A percentile compares a stretch with the other conserved stretches of the same genome.
phyloP scores from a whole-genome alignment of 2,113 vertebrate genomes.

The Syngnathus scovelli region DNA sequence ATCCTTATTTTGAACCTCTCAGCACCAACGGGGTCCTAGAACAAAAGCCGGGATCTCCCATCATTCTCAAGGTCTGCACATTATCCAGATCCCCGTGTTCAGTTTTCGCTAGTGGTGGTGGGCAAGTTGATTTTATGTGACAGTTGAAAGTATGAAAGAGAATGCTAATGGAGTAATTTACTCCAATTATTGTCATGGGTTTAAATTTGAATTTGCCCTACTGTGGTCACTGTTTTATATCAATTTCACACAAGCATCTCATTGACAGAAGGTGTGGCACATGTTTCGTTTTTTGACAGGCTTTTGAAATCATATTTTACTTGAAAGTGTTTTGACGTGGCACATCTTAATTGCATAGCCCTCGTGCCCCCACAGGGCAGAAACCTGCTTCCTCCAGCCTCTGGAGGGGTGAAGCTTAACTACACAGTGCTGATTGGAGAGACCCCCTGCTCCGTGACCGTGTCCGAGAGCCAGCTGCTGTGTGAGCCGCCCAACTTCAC shows the following conservation, averaged over 20 bases:
- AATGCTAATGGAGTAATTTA: not conserved
- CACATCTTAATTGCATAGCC: slow-evolving; percentile 25
- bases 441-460: slow-evolving; percentile 87
- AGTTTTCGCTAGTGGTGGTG: not conserved
- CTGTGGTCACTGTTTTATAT: not conserved
- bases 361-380: slow-evolving; percentile 78
- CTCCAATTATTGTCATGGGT: not conserved
- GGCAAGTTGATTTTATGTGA: not conserved
- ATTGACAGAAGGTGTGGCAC: slow-evolving; percentile 22
- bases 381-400: slow-evolving; percentile 89
- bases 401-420: slow-evolving; percentile 92
- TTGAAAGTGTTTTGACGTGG: slow-evolving; percentile 11
- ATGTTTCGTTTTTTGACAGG: slow-evolving; percentile 12
- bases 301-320: slow-evolving; percentile 16
- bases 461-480: slow-evolving; percentile 94
- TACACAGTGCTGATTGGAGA: slow-evolving; percentile 94
- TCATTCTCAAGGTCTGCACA: slow-evolving; percentile 89
- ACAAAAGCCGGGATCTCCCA: slow-evolving; percentile 94
- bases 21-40: slow-evolving; percentile 84
- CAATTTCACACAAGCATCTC: not conserved
- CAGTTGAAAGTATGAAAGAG: not conserved
- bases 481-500: slow-evolving; percentile 92
- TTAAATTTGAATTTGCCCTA: not conserved
- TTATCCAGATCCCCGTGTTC: not conserved
- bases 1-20: slow-evolving; percentile 90